phyloP scores from a whole-genome alignment of 1,140 invertebrate species.

The Spodoptera litura region DNA sequence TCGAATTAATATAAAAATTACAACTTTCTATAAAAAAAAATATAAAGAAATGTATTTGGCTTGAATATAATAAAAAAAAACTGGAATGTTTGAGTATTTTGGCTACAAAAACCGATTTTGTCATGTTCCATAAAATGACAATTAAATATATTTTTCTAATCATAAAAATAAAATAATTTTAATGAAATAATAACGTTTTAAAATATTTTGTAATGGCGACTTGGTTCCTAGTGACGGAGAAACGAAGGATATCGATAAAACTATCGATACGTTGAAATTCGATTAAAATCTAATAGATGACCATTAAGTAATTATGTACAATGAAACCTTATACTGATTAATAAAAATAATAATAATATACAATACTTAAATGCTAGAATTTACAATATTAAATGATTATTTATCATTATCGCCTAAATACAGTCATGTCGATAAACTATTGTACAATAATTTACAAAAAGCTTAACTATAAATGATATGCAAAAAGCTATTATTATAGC shows the following conservation, averaged over 20 bases:
- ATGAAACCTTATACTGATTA: constrained; percentile 77
- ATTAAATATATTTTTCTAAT: constrained; percentile 2
- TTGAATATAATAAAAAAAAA: constrained; percentile 54
- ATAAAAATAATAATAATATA: constrained; percentile 78
- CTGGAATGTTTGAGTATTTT: constrained; percentile 70
- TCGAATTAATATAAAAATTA: constrained; percentile 66
- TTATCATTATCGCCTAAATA: constrained; percentile 67
- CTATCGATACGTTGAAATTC: constrained; percentile 41
- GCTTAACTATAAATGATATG: constrained; percentile 83
- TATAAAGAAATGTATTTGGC: constrained; percentile 60
- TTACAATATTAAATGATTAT: constrained; percentile 67
- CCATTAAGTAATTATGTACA: constrained; percentile 67
- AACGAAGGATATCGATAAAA: neutral
- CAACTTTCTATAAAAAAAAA: constrained; percentile 54
- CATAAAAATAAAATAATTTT: neutral
- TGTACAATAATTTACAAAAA: constrained; percentile 85
- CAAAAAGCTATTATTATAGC: constrained; percentile 81
- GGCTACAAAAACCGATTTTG: constrained; percentile 48
- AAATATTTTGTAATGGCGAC: constrained; percentile 30
- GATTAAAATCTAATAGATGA: constrained; percentile 43
- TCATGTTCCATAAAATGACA: constrained; percentile 50
- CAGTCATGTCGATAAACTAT: constrained; percentile 75
- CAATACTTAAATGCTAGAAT: constrained; percentile 74
- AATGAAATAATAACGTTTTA: neutral
- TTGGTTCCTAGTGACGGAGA: constrained; percentile 28